Conservation (phyloP, 2,888 invertebrate species). For the Eledona agricola region DNA sequence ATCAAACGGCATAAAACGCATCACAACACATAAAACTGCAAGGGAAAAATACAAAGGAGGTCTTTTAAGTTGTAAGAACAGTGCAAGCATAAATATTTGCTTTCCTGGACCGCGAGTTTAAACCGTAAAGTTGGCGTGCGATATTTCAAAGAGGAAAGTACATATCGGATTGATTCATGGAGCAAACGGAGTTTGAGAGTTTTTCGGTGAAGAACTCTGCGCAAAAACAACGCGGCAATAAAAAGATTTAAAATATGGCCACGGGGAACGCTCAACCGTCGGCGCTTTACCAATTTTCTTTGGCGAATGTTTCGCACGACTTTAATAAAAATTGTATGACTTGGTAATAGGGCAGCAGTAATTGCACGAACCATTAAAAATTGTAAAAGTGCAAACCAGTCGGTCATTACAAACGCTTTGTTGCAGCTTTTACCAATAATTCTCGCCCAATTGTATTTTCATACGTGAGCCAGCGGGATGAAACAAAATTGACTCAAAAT, state of each 20-base stretch:
- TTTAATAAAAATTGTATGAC: slow-evolving; percentile 34
- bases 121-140: too few species aligned
- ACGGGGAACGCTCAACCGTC: slow-evolving; percentile 30
- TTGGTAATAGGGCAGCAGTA: too few species aligned
- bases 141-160: too few species aligned
- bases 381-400: slow-evolving; percentile 5
- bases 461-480: too few species aligned
- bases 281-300: slow-evolving; percentile 39
- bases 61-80: slow-evolving; percentile 8
- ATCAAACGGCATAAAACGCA: slow-evolving; percentile 14
- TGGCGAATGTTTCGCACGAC: slow-evolving; percentile 24
- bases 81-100: slow-evolving; percentile 12
- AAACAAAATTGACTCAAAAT: too few species aligned
- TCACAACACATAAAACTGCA: slow-evolving; percentile 6
- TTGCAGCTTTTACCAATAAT: too few species aligned
- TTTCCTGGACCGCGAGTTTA: slow-evolving; percentile 2
- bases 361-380: too few species aligned
- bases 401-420: too few species aligned
- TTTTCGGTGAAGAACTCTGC: slow-evolving; percentile 39
- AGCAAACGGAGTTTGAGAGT: slow-evolving; percentile 33
- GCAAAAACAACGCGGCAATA: slow-evolving; percentile 38
- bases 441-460: too few species aligned
- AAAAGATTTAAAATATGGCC: slow-evolving; percentile 43
- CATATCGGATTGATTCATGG: slow-evolving; percentile 8
- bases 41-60: slow-evolving; percentile 7